Conservation (phyloP, 2,113 vertebrate species). For the Penelope pileata region DNA sequence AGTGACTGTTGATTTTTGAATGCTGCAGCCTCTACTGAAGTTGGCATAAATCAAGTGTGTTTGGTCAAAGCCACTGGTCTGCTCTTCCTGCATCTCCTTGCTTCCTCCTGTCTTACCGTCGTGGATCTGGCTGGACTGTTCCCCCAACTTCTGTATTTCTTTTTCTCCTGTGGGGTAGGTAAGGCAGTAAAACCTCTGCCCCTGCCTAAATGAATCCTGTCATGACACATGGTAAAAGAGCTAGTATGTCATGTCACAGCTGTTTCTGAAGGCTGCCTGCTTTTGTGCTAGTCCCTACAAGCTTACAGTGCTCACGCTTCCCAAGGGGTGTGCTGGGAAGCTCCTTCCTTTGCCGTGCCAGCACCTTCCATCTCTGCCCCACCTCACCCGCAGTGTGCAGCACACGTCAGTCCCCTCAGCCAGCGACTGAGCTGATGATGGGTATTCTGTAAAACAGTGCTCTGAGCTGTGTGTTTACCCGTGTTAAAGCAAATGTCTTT, state of each 20-base stretch:
- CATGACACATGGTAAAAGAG: neutral
- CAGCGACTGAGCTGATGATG: neutral
- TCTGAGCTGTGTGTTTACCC: neutral
- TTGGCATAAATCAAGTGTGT: neutral
- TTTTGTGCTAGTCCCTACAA: conserved; percentile 45
- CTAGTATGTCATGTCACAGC: neutral
- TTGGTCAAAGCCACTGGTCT: neutral
- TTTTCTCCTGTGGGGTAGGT: neutral
- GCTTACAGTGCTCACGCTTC: conserved; percentile 25
- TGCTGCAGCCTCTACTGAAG: neutral
- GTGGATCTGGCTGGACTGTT: neutral
- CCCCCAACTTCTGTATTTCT: neutral
- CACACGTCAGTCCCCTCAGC: neutral
- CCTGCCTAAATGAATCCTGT: neutral
- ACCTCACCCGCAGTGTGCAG: neutral
- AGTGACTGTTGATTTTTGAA: neutral
- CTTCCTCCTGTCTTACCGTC: neutral
- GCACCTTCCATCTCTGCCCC: neutral
- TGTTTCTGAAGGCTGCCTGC: neutral
- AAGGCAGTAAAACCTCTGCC: neutral
- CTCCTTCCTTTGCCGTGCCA: neutral
- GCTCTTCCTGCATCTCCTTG: neutral
- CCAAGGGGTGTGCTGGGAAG: conserved; percentile 3
- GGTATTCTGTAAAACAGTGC: neutral
- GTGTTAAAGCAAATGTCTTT: neutral